Percentiles rank a stretch among this genome's conserved stretches.
phyloP scores from a whole-genome alignment of 2,113 vertebrate genomes.

The Thermophis baileyi region DNA sequence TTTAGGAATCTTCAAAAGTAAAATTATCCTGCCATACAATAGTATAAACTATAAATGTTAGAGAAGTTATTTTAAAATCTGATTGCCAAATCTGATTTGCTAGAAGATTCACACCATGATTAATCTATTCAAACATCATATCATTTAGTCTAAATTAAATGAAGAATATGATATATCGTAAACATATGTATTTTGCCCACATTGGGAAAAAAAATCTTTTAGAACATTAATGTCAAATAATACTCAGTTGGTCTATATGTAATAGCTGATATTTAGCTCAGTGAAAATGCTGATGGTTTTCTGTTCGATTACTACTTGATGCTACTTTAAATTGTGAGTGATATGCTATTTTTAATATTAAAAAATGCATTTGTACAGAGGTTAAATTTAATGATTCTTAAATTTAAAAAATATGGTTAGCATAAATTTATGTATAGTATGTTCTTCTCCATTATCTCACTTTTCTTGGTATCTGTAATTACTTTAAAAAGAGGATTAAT shows the following conservation, averaged over 20 bases:
- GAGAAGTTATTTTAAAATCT: not conserved
- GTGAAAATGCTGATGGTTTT: not conserved
- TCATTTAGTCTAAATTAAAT: not conserved
- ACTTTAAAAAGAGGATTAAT: not conserved
- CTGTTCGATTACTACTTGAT: not conserved
- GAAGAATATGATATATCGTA: not conserved
- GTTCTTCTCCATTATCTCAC: not conserved
- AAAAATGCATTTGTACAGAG: not conserved
- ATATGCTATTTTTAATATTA: not conserved
- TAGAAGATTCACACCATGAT: not conserved
- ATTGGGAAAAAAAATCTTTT: not conserved
- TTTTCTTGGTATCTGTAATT: conserved; percentile 1
- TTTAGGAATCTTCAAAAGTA: not conserved
- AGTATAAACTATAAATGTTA: not conserved
- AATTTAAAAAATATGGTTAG: not conserved
- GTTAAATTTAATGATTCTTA: conserved; percentile 9
- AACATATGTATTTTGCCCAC: not conserved
- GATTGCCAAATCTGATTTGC: not conserved
- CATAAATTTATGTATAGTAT: not conserved
- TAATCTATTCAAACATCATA: not conserved
- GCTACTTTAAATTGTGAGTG: not conserved
- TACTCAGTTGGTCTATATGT: not conserved
- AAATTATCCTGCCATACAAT: not conserved
- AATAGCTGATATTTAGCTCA: not conserved
- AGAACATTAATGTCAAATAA: not conserved